Percentiles rank a stretch among this genome's conserved stretches.
Evolutionary conservation across 2,888 invertebrate species (phyloP).

Genomic region (Drosophila algonquin): DNA sequence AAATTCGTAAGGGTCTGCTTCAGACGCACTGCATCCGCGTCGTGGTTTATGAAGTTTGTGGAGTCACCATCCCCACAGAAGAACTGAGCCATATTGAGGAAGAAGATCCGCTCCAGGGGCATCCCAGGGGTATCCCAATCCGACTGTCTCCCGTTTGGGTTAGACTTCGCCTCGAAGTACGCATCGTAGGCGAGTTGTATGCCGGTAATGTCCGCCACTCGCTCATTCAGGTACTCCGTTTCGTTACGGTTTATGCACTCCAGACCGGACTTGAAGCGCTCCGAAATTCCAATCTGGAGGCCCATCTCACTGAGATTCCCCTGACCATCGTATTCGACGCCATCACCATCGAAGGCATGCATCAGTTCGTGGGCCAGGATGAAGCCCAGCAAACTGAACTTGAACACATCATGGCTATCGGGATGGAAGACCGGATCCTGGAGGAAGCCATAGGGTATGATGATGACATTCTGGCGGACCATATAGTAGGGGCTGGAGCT

Average conservation of each 20-base stretch:
- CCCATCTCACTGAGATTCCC: constrained; percentile 54
- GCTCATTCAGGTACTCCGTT: constrained; percentile 68
- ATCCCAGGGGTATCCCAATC: constrained; percentile 33
- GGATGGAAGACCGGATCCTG: constrained; percentile 59
- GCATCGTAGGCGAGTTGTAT: constrained; percentile 69
- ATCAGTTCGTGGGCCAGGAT: constrained; percentile 77
- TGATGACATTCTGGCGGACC: constrained; percentile 64
- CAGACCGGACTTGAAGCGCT: constrained; percentile 15
- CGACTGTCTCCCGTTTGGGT: constrained; percentile 17
- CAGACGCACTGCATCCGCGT: constrained; percentile 72
- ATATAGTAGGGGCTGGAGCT: constrained; percentile 70
- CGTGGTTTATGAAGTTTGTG: constrained; percentile 63
- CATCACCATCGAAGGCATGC: constrained; percentile 72
- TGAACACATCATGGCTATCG: constrained; percentile 64
- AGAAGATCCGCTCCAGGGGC: constrained; percentile 64
- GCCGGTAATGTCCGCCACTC: constrained; percentile 76
- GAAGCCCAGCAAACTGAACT: constrained; percentile 74
- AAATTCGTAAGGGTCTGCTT: constrained; percentile 65
- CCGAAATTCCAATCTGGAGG: constrained; percentile 31
- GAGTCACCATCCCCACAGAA: constrained; percentile 66
- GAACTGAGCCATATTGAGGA: constrained; percentile 77
- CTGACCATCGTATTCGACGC: constrained; percentile 51
- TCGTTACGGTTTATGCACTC: constrained; percentile 51
- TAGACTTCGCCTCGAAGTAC: constrained; percentile 46
- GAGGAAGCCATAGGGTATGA: constrained; percentile 73